Base-by-base conservation (phyloP, 2,888 invertebrate genomes). In the Congeria kusceri region DNA sequence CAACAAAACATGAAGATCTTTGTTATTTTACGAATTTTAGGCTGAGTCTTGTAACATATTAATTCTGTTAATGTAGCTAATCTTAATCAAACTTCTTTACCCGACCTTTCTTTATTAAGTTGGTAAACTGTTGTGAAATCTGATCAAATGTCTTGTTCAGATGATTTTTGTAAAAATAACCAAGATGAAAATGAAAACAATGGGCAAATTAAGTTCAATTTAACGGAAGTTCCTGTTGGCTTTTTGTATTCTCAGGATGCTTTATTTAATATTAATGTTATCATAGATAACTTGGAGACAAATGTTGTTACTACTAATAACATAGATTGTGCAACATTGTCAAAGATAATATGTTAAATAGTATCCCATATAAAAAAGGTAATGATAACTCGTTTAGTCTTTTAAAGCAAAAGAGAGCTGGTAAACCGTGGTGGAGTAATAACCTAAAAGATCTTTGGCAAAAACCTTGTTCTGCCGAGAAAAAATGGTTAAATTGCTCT, bases 311-410 rank as follows among this genome's bases (percentile, higher is more conserved):
- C 11, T 39, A 28, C 39, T 56, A n/a, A 4, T 63, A 23, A 49
- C n/a, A 28, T 70, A 18, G 63, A 70, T 64, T 29, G 25, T 53
- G n/a, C 39, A n/a, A n/a, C n/a, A n/a, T n/a, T n/a, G n/a, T n/a
- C n/a, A n/a, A n/a, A n/a, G n/a, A n/a, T n/a, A n/a, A 46, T 64
- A 72, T 65, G 58, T 27, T 46, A 20, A 20, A 18, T 25, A 18
- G 23, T 20, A 20, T 66, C 9, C 32, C 56, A 15, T 67, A 32
- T 53, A 67, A 57, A 56, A 66, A 15, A 20, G 23, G 47, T n/a
- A 7, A 18, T 11, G 9, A 11, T 39, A 39, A 13, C 1, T 15
- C 9, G 9, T 13, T 1, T 39, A 39, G 15, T 39, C 15, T 39
- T 39, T 13, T 11, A 39, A 39, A 39, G 15, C 39, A 39, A 13